Evolutionary conservation across 2,888 invertebrate genomes (phyloP).

Genomic region (Scaptodrosophila latifasciaeformis): DNA sequence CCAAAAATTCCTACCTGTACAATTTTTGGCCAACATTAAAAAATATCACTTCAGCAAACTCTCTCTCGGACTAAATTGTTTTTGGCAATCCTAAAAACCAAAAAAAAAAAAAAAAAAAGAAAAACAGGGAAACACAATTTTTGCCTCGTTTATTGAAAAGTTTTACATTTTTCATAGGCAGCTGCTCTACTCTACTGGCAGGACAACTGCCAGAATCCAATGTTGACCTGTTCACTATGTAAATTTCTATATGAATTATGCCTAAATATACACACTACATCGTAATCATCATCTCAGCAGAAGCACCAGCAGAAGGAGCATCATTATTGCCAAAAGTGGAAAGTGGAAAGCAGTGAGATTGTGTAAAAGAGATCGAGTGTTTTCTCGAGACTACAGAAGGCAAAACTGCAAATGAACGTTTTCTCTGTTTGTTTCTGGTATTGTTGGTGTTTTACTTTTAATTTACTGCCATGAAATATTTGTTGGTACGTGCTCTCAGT

Average conservation of each 20-base stretch:
- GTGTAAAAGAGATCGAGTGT: not conserved
- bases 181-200: constrained; percentile 11
- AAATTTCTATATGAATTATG: constrained; percentile 48
- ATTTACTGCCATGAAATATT: constrained; percentile 49
- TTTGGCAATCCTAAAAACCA: too few relatives aligned
- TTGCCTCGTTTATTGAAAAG: constrained; percentile 62
- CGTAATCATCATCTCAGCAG: constrained; percentile 24
- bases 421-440: constrained; percentile 27
- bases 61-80: constrained; percentile 44
- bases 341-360: constrained; percentile 7
- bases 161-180: constrained; percentile 28
- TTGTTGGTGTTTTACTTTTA: constrained; percentile 52
- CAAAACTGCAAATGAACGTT: constrained; percentile 50
- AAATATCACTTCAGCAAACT: constrained; percentile 15
- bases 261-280: constrained; percentile 34
- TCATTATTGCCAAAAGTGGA: not conserved
- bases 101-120: too few relatives aligned
- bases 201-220: constrained; percentile 12
- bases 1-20: too few relatives aligned
- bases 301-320: not conserved
- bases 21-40: constrained; percentile 21
- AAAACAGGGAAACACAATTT: constrained; percentile 34
- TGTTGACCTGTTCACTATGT: constrained; percentile 22
- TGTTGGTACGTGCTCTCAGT: constrained; percentile 17
- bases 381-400: constrained; percentile 16